Base-by-base conservation (phyloP, 2,888 invertebrate species). In the Xylota segnis region DNA sequence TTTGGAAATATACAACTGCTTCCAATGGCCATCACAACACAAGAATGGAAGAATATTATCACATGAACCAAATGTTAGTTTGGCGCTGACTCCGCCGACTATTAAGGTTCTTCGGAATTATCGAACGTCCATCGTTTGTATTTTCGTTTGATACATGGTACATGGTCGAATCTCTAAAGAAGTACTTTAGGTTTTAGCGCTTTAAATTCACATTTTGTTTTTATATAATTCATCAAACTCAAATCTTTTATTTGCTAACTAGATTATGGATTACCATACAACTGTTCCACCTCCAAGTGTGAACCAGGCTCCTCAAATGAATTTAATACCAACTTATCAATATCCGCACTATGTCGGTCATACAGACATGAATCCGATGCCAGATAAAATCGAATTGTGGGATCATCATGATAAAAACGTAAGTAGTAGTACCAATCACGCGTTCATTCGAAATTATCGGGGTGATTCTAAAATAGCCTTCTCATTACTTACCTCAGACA, bases 321-420 rank as follows among this genome's bases (percentile, higher is more conserved):
- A 91, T 88, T 83, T 92, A 70, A 91, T 92, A 89, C 92, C 90
- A 71, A 89, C 91, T 14, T 91, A 90, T 87, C 90, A 89, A 68
- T 92, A 91, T 89, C 90, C 90, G 58, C 92, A 91, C 43, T 91
- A 90, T 87, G 89, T 90, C 81, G 90, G 90, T 6, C 90, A 89
- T 50, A 88, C 90, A n/a, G 89, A 89, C 43, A 90, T 91, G 65
- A 90, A 90, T 37, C 90, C 90, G 70, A 89, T 92, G 89, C 90
- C 91, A 32, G 92, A 92, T 23, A 92, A 92, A 88, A 90, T 91
- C 75, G 92, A 92, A 88, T 89, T 89, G 77, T 92, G 92, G 92
- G 92, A 92, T 88, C 92, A 92, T 88, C 92, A 92, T 86, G 92
- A 92, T 70, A 92, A 92, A 79, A 92, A 92, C 88, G 92, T 92